Base-by-base conservation (phyloP, 1,140 invertebrate genomes). In the Drosophila setifemur region DNA sequence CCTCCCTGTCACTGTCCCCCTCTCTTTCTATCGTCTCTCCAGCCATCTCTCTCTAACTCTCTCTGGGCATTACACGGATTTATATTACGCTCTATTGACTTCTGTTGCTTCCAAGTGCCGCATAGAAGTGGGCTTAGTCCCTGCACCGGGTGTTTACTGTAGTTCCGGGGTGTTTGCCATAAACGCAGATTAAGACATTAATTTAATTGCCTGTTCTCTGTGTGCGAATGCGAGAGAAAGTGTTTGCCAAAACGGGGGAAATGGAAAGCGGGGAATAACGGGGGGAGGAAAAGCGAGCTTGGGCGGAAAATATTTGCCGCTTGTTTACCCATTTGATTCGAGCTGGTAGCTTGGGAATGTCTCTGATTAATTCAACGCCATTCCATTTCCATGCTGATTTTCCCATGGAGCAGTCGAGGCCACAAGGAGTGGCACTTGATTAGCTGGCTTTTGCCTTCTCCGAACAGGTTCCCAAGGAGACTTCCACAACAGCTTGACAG, bases 21-120 rank as follows among this genome's bases (percentile, higher is more conserved):
- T n/a, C n/a, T n/a, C n/a, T n/a, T n/a, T n/a, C n/a, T n/a, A n/a
- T n/a, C n/a, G n/a, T n/a, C n/a, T n/a, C n/a, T n/a, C n/a, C n/a
- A n/a, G n/a, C n/a, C 35, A 45, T 50, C 66, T 40, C 26, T 44
- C 12, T 8, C 52, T 7, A 40, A n/a, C 11, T 11, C 23, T 35
- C 19, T 16, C 6, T 2, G 33, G 35, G 74, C 12, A 77, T 88
- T 88, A 88, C 81, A 86, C 57, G 79, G 85, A 85, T 89, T 79
- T 88, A 54, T 77, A 86, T 88, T 89, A 88, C 86, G 85, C 81
- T 88, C 85, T 89, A 89, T 88, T 88, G 85, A 88, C 85, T 88
- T 89, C 57, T 88, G 75, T 69, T 69, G 68, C 63, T 66, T 64
- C 63, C 82, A 81, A 85, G 81, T 86, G 81, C 71, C 67, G 71